Evolutionary conservation across 2,888 invertebrate species (phyloP).

Genomic region (Pandemis heparana): DNA sequence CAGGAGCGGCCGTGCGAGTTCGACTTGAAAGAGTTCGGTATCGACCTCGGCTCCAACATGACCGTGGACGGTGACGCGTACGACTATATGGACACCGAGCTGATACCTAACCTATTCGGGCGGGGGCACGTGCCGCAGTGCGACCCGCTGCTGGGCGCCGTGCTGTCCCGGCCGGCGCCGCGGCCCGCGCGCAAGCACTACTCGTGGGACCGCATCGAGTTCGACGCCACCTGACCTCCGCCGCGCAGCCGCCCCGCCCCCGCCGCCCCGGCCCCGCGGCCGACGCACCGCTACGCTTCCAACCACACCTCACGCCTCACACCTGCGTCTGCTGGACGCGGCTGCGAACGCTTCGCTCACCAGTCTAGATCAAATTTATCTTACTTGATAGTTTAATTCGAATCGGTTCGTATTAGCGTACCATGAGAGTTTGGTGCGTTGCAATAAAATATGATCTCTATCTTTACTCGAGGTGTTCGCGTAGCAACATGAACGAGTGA

Average conservation of each 20-base stretch:
- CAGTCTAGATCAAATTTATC: slow-evolving; percentile 6
- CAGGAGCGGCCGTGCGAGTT: slow-evolving; percentile 74
- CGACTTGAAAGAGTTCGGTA: slow-evolving; percentile 87
- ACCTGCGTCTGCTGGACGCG: not conserved
- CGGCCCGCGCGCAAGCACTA: slow-evolving; percentile 88
- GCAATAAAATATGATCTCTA: slow-evolving; percentile 25
- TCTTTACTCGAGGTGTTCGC: not conserved
- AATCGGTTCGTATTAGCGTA: not conserved
- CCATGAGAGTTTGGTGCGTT: slow-evolving; percentile 4
- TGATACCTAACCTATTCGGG: slow-evolving; percentile 78
- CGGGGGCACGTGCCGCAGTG: slow-evolving; percentile 84
- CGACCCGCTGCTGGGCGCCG: slow-evolving; percentile 91
- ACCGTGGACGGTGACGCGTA: slow-evolving; percentile 82
- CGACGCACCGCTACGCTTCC: not conserved
- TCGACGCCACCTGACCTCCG: slow-evolving; percentile 86
- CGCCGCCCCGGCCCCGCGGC: slow-evolving; percentile 25
- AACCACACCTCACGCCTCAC: slow-evolving; percentile 3
- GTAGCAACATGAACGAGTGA: slow-evolving; percentile 17
- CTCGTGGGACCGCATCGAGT: slow-evolving; percentile 92
- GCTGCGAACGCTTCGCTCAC: not conserved
- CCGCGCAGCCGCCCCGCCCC: slow-evolving; percentile 40
- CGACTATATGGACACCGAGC: slow-evolving; percentile 77
- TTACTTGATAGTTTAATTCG: slow-evolving; percentile 19
- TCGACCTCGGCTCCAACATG: slow-evolving; percentile 87
- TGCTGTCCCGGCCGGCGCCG: slow-evolving; percentile 84